A percentile compares a stretch with the other conserved stretches of the same genome.
Evolutionary conservation across 2,113 vertebrate genomes (phyloP).

Genomic region (Hippotragus niger): DNA sequence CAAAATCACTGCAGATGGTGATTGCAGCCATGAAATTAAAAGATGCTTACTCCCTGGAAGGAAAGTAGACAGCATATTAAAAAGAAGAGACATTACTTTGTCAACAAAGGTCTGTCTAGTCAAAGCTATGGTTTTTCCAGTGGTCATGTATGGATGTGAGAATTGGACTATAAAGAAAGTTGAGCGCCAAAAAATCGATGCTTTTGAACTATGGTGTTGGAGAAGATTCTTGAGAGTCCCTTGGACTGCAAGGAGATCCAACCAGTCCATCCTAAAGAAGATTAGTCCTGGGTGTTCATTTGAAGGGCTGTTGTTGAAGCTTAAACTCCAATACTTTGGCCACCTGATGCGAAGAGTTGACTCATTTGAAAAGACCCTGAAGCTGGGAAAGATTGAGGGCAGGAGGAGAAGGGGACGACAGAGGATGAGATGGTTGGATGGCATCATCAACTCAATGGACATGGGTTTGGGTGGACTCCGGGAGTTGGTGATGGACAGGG

Average conservation of each 20-base stretch:
- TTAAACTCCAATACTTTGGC: not conserved
- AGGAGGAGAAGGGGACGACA: fast-evolving
- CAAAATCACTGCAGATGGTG: not conserved
- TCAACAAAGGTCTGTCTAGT: not conserved
- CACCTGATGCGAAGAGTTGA: not conserved
- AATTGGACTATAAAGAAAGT: not conserved
- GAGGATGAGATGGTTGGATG: not conserved
- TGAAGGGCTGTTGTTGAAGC: not conserved
- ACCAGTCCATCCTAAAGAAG: not conserved
- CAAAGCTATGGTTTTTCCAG: not conserved
- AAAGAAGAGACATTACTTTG: not conserved
- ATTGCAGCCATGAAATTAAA: not conserved
- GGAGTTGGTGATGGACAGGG: not conserved
- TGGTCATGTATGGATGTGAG: not conserved
- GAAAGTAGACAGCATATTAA: not conserved
- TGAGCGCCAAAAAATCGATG: fast-evolving
- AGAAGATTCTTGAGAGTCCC: not conserved
- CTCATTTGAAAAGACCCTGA: not conserved
- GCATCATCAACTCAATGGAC: not conserved
- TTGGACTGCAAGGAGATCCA: not conserved
- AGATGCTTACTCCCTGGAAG: not conserved
- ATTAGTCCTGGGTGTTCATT: not conserved
- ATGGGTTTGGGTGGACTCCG: not conserved
- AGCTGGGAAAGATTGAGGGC: not conserved
- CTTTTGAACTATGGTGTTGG: not conserved